Base-by-base conservation (phyloP, 1,140 invertebrate species). In the Lordiphosa clarofinis region DNA sequence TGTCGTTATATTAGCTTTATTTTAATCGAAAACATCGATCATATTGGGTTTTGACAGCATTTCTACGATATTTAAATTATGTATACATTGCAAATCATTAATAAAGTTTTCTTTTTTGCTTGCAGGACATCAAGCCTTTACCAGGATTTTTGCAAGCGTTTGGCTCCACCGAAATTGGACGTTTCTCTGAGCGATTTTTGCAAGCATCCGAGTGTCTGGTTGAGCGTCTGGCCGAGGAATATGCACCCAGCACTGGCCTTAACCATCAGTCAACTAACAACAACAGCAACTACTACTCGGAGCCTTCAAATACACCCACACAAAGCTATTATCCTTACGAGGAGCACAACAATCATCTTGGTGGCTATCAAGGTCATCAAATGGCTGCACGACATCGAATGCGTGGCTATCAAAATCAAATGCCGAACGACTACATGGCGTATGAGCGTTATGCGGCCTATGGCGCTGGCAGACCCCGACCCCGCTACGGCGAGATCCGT, bases 141-240 rank as follows among this genome's bases (percentile, higher is more conserved):
- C 94, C 94, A 0, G 94, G 93, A 1, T 95, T 94, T 58, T 93
- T 94, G 64, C 94, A 94, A 82, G 93, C 94, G 0, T 95, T 95
- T 73, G 94, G 94, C 10, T 94, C 93, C 1, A 94, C 94, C 19
- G 94, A 94, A 87, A 94, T 94, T 50, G 94, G 94, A 19, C 92
- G 92, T 52, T 95, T 94, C 67, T 91, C 91, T 4, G 91, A 92
- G 61, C 91, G 90, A 8, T 92, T 92, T 56, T 57, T 87, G 40
- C 70, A 86, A 33, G 79, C 75, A 13, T 59, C 84, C 1, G 84
- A 86, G 37, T 73, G 67, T 35, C 21, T 84, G 5, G 69, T 84
- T 4, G 78, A 84, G 37, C 73, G 78, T 1, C 21, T 76, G 40
- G 65, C 58, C n/a, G 78, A 84, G 53, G 78, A 84, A 9, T 78